Evolutionary conservation across 2,888 invertebrate genomes (phyloP), one percentile per base, ranked within the genome.

Genomic region (Drosophila meridionalis): DNA sequence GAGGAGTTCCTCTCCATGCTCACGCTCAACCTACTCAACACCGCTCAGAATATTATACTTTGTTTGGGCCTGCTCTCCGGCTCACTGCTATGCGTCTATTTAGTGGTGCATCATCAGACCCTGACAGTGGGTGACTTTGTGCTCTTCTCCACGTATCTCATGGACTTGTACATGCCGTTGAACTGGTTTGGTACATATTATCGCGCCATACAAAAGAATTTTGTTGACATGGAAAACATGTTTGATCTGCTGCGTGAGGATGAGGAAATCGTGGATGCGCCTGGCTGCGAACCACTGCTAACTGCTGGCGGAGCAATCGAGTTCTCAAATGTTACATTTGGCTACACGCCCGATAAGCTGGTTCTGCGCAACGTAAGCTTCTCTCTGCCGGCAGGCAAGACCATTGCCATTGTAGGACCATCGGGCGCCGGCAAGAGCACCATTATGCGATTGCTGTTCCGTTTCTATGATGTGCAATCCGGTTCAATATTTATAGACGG

Each of bases 211-310:
- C 99, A 99, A 92, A 98, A 97, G 94, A 98, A 98, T 91, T 99
- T 99, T 91, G 96, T 99, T 26, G 99, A 99, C 91, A 99, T 99
- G 99, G 99, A 99, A 93, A 99, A 99, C 93, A 99, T 99, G 99
- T 98, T 99, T 92, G 99, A 99, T 83, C 93, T 99, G 74, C 94
- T 99, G 89, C 95, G 96, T 45, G 97, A 98, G 90, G 95, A 97
- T 52, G 95, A 96, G 62, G 99, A 99, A 94, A 95, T 99, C 32
- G 94, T 95, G 4, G 98, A 99, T 93, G 95, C 96, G 0, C 95
- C 96, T 0, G 96, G 96, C 62, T 98, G 98, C 9, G 95, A 95
- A 0, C 95, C 95, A 0, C 92, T 99, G 56, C 68, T 91, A 2
- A 91, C 92, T 6, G 84, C 91, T 8, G 95, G 95, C 62, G 97